Evolutionary conservation across 2,888 invertebrate species (phyloP), one percentile per base, ranked within the genome.

Genomic region (Sarcophaga variegata): DNA sequence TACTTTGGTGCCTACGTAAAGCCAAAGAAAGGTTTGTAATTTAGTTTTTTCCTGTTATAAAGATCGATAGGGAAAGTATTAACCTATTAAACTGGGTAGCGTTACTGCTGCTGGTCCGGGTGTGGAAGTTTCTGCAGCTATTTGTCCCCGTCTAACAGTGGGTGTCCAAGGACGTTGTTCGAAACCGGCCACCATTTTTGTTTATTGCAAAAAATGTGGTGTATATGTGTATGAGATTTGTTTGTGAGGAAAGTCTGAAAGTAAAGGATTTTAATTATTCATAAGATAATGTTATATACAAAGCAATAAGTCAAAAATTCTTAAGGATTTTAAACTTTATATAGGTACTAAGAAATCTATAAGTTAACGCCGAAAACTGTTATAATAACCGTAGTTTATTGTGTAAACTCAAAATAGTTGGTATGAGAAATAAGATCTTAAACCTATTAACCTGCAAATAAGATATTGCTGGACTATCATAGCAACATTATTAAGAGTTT

Each of bases 91-190:
- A 60, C 97, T 95, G 67, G 97, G 97, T 89, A 98, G 94, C 81
- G 96, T 95, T 6, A 98, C 97, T 88, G 97, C 96, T 25, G 98
- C 98, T 49, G 98, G 98, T 82, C 98, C 98, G 25, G 98, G 98
- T 91, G 97, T 97, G 80, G 95, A 94, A 89, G 95, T 96, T 94
- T 98, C 98, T 3, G 98, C 98, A 69, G 97, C 97, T 86, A 98
- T 98, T 25, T 97, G 97, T 60, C 98, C 98, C 75, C 97, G 95
- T 88, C 98, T 95, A 92, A 97, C 97, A 62, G 98, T 98, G 63
- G 98, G 98, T 81, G 97, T 97, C 98, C 98, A 98, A 88, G 97
- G 96, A 93, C 97, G 95, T 94, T 98, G 98, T 90, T 96, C 96
- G 92, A 97, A 95, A 91, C 97, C 97, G 92, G 92, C 92, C 85